These are phyloP conservation scores for Bubo scandiacus DNA, from an alignment of 2,113 vertebrate genomes.

Conservation along the genomic window DNA sequence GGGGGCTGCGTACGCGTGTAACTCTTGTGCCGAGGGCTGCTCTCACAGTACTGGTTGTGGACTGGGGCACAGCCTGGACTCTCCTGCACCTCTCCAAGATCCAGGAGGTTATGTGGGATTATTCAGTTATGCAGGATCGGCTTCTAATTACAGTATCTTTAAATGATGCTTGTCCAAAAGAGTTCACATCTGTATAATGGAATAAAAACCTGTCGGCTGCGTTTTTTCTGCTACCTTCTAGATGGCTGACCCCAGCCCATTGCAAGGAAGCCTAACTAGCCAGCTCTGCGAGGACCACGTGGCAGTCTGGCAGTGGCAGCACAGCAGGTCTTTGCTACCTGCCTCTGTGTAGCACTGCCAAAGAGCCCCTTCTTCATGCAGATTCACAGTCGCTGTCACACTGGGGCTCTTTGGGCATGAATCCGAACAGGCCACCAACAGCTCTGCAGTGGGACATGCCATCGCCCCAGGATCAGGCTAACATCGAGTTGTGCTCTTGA, in stretches of 20 bases:
- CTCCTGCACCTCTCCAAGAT: neutral
- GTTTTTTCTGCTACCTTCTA: neutral
- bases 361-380: neutral
- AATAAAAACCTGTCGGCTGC: neutral
- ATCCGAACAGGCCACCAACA: neutral
- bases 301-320: neutral
- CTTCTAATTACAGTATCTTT: neutral
- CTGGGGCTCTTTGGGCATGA: neutral
- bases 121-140: neutral
- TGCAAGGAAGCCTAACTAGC: neutral
- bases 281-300: fast-evolving
- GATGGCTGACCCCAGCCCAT: neutral
- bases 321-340: neutral
- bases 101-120: neutral
- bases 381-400: neutral
- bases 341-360: neutral
- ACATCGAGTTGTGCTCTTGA: neutral
- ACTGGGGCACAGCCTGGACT: neutral
- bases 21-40: neutral
- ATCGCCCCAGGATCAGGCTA: neutral
- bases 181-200: neutral
- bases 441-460: neutral
- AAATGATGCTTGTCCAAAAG: neutral
- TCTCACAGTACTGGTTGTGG: neutral
- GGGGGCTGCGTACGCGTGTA: fast-evolving